A percentile compares a stretch with the other conserved stretches of the same genome.
Conservation (phyloP, 1,140 invertebrate genomes). For the Solenopsis invicta region DNA sequence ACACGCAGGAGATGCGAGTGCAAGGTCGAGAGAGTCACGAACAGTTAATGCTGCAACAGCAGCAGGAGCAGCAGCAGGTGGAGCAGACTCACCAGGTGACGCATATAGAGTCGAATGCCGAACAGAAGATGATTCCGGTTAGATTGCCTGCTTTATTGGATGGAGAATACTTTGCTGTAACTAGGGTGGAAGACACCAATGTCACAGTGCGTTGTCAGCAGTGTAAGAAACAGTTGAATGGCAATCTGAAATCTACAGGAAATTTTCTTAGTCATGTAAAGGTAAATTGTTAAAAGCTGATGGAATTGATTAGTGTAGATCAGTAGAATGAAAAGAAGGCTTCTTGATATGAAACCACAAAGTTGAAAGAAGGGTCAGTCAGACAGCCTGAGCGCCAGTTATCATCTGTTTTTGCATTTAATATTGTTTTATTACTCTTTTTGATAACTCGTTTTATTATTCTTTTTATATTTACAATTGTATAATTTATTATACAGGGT, state of each 20-base stretch:
- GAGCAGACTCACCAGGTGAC: constrained; percentile 74
- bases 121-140: constrained; percentile 82
- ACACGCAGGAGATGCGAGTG: constrained; percentile 67
- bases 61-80: constrained; percentile 74
- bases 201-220: constrained; percentile 85
- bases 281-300: constrained; percentile 71
- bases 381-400: background rate
- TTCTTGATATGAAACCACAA: background rate
- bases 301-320: constrained; percentile 2
- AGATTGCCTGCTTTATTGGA: constrained; percentile 85
- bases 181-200: constrained; percentile 84
- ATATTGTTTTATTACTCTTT: constrained; percentile 7
- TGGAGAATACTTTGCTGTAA: constrained; percentile 85
- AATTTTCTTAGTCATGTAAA: constrained; percentile 87
- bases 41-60: constrained; percentile 67
- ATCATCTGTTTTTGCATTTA: background rate
- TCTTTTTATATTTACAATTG: background rate
- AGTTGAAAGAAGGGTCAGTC: background rate
- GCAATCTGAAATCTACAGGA: constrained; percentile 86
- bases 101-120: constrained; percentile 77
- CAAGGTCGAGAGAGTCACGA: constrained; percentile 80
- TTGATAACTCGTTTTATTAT: background rate
- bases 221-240: constrained; percentile 85
- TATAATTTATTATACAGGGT: too few species aligned
- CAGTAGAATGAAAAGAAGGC: background rate